A percentile compares a stretch with the other conserved stretches of the same genome.
phyloP scores from a whole-genome alignment of 2,113 vertebrate genomes.

The Tor tambroides region DNA sequence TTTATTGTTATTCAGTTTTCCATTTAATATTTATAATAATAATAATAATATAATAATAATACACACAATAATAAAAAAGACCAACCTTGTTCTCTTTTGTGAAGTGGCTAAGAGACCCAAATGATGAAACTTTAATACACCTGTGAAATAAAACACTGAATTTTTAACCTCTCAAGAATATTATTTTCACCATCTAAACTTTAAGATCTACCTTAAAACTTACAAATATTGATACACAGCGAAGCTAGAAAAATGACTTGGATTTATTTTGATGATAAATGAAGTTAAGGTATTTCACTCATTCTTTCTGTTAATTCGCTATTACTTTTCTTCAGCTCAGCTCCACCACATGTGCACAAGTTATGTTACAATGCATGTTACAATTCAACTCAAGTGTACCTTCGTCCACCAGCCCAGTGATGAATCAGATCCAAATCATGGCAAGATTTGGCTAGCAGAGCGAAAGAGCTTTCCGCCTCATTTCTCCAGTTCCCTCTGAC shows the following conservation, averaged over 20 bases:
- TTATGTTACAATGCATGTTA: neutral
- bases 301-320: neutral
- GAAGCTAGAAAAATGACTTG: neutral
- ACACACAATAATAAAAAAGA: neutral
- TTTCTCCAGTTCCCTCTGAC: constrained; percentile 87
- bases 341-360: neutral
- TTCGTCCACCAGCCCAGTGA: constrained; percentile 80
- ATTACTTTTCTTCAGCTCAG: neutral
- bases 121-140: constrained; percentile 84
- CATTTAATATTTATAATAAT: neutral
- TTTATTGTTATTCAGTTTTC: neutral
- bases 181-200: neutral
- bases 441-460: constrained; percentile 83
- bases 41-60: neutral
- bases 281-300: neutral
- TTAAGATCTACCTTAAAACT: neutral
- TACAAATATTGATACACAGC: neutral
- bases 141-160: constrained; percentile 62
- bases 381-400: constrained; percentile 62
- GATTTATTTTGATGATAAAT: too few species aligned
- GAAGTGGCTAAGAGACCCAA: constrained; percentile 83
- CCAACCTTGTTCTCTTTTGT: constrained; percentile 78
- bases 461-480: constrained; percentile 80
- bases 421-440: constrained; percentile 84
- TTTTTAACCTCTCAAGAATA: neutral